These are phyloP conservation scores for Zaprionus kolodkinae DNA, from an alignment of 1,140 invertebrate genomes.

Conservation along the genomic window DNA sequence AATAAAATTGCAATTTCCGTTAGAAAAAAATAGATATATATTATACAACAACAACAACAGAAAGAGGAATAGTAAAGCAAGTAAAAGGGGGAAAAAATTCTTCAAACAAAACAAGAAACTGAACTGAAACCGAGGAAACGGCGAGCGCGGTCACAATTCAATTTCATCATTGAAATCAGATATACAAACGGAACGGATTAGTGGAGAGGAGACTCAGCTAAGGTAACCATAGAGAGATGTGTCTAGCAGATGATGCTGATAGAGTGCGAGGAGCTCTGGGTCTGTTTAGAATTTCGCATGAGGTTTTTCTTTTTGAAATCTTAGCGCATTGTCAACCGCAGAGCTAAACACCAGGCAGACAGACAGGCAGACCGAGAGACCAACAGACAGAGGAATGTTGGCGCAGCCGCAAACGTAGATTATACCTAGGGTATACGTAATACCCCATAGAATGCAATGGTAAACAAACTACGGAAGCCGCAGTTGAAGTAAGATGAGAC, in stretches of 20 bases:
- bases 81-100: conserved; percentile 26
- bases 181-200: conserved; percentile 41
- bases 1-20: conserved; percentile 73
- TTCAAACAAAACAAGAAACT: conserved; percentile 19
- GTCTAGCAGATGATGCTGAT: not conserved
- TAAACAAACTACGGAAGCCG: conserved; percentile 54
- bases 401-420: conserved; percentile 47
- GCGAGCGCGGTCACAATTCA: conserved; percentile 54
- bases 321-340: conserved; percentile 32
- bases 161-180: conserved; percentile 77
- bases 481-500: conserved; percentile 47
- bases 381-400: conserved; percentile 60
- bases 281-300: conserved; percentile 36
- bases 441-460: conserved; percentile 27
- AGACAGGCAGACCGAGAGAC: not conserved
- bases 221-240: conserved; percentile 46
- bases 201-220: conserved; percentile 29
- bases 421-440: conserved; percentile 14
- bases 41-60: conserved; percentile 13
- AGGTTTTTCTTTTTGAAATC: conserved; percentile 35
- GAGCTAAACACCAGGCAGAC: not conserved
- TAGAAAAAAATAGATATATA: conserved; percentile 35
- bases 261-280: not conserved
- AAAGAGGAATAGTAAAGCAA: conserved; percentile 25
- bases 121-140: conserved; percentile 53